Conservation (phyloP, 2,113 vertebrate genomes). For the Salvator merianae region DNA sequence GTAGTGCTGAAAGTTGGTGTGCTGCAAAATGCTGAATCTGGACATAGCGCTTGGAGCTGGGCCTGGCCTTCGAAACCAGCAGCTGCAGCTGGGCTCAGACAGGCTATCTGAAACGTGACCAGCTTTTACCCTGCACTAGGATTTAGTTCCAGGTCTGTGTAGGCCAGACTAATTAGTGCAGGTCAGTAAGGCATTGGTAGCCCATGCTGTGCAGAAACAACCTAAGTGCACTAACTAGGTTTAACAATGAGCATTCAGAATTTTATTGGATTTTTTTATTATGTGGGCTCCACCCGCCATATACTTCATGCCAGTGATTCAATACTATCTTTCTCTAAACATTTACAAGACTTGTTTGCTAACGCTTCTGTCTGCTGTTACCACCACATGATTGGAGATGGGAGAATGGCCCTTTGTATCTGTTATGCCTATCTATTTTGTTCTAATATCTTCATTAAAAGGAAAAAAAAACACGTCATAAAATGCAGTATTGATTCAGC, state of each 20-base stretch:
- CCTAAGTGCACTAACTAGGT: background rate
- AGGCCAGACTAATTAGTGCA: too few relatives aligned
- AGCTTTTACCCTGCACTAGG: too few relatives aligned
- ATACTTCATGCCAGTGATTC: background rate
- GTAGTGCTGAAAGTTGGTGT: too few relatives aligned
- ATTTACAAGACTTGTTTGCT: background rate
- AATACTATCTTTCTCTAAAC: background rate
- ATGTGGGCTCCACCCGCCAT: background rate
- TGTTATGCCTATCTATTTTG: background rate
- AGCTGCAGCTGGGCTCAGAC: too few relatives aligned
- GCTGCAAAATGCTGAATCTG: too few relatives aligned
- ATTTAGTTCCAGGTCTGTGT: too few relatives aligned
- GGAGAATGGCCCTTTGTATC: background rate
- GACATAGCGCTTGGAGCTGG: too few relatives aligned
- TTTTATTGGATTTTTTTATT: background rate
- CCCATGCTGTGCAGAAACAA: too few relatives aligned
- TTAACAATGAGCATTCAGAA: background rate
- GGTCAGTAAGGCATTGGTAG: too few relatives aligned
- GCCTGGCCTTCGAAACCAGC: too few relatives aligned
- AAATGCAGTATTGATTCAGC: background rate
- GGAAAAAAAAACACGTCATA: background rate
- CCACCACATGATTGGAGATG: background rate
- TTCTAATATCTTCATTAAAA: background rate
- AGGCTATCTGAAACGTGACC: too few relatives aligned
- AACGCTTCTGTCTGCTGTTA: background rate